Base-by-base conservation (phyloP, 2,888 invertebrate species). In the Blomia tropicalis region DNA sequence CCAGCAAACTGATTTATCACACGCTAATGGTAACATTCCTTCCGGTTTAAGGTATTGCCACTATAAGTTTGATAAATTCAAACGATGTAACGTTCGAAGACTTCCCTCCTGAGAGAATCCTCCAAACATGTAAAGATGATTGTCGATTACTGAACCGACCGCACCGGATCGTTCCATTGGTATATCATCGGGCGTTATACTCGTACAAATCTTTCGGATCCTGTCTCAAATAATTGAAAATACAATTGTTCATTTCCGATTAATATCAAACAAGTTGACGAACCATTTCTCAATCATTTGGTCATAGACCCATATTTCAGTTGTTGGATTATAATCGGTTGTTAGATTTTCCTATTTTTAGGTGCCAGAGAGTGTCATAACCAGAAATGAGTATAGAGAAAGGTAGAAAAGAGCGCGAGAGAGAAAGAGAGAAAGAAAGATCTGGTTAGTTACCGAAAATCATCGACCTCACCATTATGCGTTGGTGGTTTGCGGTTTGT, bases 141-240 rank as follows among this genome's bases (percentile, higher is more conserved):
- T 67, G 30, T 69, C 65, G 11, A 71, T 43, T 3, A 72, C 59
- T 58, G 70, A 69, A 22, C 70, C 71, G 19, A 68, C 66, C 1
- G 72, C 70, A 1, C 73, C 73, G 14, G 73, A 72, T 4, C 70
- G 69, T 4, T 70, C 71, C 3, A 66, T 64, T 22, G 74, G 74
- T n/a, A 61, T 56, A 56, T 56, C 56, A 25, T 31, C 54, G n/a
- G 17, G 2, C 7, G 64, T 32, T 4, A 67, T 56, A 1, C 70
- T 71, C 1, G 2, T 11, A 53, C 60, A 62, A n/a, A 2, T 32
- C 31, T 61, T 65, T 19, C 44, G 44, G 27, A 47, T 64, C 66
- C 66, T 66, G 11, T n/a, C 22, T 36, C 17, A 11, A 30, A 25
- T 7, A n/a, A 17, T 31, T 32, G 41, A 25, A 29, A 23, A 29